Base-by-base conservation (phyloP, 2,888 invertebrate species). In the Pandemis heparana region DNA sequence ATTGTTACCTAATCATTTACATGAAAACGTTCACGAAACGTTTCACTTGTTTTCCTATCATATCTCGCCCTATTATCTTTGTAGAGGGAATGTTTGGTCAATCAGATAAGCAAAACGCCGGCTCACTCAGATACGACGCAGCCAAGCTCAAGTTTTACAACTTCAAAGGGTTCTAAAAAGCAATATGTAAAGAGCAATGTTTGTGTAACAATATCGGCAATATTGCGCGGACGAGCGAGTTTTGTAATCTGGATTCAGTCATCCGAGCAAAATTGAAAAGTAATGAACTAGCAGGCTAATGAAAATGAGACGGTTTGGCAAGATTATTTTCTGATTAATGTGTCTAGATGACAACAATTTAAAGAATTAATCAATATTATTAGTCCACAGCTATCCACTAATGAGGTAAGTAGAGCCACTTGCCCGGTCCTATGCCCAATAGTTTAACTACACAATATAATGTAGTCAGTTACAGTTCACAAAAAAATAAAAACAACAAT, bases 111-210 rank as follows among this genome's bases (percentile, higher is more conserved):
- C 63, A 56, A 68, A 68, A 69, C 59, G 68, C 38, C 56, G 56
- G 72, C 68, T 48, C 68, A 18, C 65, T 65, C 48, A 63, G 53
- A 56, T 53, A 63, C 46, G 59, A 64, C 39, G 68, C 68, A 73
- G 59, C 32, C 63, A 64, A 68, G 73, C 73, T 64, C 64, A 69
- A 73, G 63, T 69, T 69, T 68, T 71, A 67, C 43, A 59, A 69
- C 68, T 48, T 73, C 73, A 73, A 73, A 73, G 73, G 68, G 73
- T 73, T 73, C 68, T 69, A 73, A 71, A 72, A 64, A 68, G 68
- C 62, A 73, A 68, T 68, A 68, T 69, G 59, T 73, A 51, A 39
- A 41, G 32, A 38, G 43, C 72, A 72, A 65, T 68, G 38, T 63
- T 71, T 46, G 18, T 62, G 56, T 61, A 53, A 23, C 56, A n/a